These are phyloP conservation scores for Sicus ferrugineus DNA, from an alignment of 2,888 invertebrate genomes.

Conservation along the genomic window DNA sequence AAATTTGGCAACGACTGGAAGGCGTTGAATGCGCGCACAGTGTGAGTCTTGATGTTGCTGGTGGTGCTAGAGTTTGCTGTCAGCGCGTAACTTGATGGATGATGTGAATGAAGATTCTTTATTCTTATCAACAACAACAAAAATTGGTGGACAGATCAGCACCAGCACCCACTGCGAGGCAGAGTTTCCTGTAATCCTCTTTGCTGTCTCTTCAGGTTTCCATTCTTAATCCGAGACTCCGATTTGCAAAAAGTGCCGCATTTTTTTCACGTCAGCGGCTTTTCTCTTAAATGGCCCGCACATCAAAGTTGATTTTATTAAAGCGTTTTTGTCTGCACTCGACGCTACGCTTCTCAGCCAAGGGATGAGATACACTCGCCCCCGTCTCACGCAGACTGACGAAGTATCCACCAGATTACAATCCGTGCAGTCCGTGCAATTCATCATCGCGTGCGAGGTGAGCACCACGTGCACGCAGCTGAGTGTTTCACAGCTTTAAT, in stretches of 20 bases:
- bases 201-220: not conserved
- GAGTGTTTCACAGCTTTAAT: conserved; percentile 10
- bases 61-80: not conserved
- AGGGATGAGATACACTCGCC: not conserved
- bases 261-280: not conserved
- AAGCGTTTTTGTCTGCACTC: conserved; percentile 15
- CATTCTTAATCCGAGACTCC: not conserved
- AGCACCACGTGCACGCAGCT: not conserved
- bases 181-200: not conserved
- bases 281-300: not conserved
- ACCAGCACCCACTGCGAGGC: no score
- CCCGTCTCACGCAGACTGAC: not conserved
- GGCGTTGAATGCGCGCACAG: conserved; percentile 9
- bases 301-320: conserved; percentile 5
- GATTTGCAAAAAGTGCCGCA: not conserved
- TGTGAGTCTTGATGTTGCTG: not conserved
- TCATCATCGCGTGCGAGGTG: conserved; percentile 10
- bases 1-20: not conserved
- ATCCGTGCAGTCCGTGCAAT: not conserved
- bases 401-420: not conserved
- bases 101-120: conserved; percentile 3
- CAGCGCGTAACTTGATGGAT: conserved; percentile 11
- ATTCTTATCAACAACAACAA: not conserved
- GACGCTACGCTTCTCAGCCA: not conserved
- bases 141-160: not conserved